Evolutionary conservation across 2,888 invertebrate species (phyloP), one percentile per base, ranked within the genome.

Genomic region (Caenorhabditis zanzibari): DNA sequence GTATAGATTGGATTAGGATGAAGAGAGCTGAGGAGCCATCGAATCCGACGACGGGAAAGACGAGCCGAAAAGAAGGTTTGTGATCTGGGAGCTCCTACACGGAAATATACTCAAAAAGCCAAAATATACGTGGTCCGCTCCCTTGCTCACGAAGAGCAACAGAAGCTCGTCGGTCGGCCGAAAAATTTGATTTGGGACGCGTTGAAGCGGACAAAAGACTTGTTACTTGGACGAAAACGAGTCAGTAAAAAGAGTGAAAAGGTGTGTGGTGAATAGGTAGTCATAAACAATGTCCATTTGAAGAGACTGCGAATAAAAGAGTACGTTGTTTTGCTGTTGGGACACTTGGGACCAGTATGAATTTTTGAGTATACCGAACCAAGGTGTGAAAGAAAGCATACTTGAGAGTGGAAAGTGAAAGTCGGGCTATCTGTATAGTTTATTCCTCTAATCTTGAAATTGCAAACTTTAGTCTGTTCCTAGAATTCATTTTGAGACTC

Each of bases 171-270:
- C 38, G 35, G 68, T 54, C 24, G 35, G 52, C 41, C 49, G 47
- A 41, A 68, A 76, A 76, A 76, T 76, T 76, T 68, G 69, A 76
- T 76, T 76, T 76, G 52, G 61, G 59, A 59, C 59, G 76, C 76
- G 76, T 69, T 76, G 76, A 76, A 76, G 76, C 76, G 76, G 76
- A 76, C 76, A 76, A 76, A 76, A 76, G 69, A 69, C 59, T 66
- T 75, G 75, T 75, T 66, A 68, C 58, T 68, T 19, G n/a, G 4
- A 9, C 2, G 32, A 38, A 16, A 19, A 38, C 14, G n/a, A 58
- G 41, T 41, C 16, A 28, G 26, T 10, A 24, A 52, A 38, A 52
- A 61, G 63, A 19, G 44, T 12, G 41, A 52, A 49, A 69, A 52
- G 68, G 69, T 59, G 76, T 61, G 66, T 19, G 19, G 24, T 41